phyloP scores from a whole-genome alignment of 2,888 invertebrate species.

The Lordiphosa andalusiaca region DNA sequence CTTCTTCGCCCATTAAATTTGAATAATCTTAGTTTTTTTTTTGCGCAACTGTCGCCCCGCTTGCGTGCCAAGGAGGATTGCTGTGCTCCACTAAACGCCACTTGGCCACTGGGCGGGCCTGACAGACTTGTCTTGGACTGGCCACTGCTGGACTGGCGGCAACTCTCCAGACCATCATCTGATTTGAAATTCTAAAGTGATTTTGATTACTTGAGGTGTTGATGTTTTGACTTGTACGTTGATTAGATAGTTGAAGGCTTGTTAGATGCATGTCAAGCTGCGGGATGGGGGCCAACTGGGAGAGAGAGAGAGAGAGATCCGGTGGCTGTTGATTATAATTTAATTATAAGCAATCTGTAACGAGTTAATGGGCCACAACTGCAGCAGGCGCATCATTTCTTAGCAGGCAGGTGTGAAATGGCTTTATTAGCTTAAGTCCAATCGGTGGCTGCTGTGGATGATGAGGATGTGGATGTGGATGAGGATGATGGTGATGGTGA shows the following conservation, averaged over 20 bases:
- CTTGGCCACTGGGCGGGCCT: constrained; percentile 39
- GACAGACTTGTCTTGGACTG: constrained; percentile 23
- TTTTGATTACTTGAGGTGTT: constrained; percentile 74
- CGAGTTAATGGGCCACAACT: constrained; percentile 55
- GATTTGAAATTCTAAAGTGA: constrained; percentile 74
- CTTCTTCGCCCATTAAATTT: constrained; percentile 70
- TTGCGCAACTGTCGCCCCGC: constrained; percentile 24
- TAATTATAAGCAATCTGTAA: constrained; percentile 71
- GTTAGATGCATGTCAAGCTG: constrained; percentile 67
- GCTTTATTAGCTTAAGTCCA: constrained; percentile 60
- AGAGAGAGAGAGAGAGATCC: constrained; percentile 24
- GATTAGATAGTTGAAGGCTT: constrained; percentile 71
- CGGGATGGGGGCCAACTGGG: background rate
- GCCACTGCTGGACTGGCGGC: constrained; percentile 31
- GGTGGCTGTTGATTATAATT: constrained; percentile 61
- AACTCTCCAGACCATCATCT: constrained; percentile 59
- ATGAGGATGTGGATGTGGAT: too few relatives aligned
- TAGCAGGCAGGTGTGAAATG: constrained; percentile 68
- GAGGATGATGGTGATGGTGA: too few relatives aligned
- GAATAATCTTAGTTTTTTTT: constrained; percentile 64
- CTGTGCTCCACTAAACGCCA: constrained; percentile 43
- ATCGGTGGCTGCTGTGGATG: constrained; percentile 19
- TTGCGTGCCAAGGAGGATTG: constrained; percentile 33
- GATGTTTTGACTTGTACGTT: constrained; percentile 74
- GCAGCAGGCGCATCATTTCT: constrained; percentile 26